Percentiles rank a stretch among this genome's conserved stretches.
These are phyloP conservation scores for Corythaixoides concolor DNA, from an alignment of 2,113 vertebrate genomes.

Conservation along the genomic window DNA sequence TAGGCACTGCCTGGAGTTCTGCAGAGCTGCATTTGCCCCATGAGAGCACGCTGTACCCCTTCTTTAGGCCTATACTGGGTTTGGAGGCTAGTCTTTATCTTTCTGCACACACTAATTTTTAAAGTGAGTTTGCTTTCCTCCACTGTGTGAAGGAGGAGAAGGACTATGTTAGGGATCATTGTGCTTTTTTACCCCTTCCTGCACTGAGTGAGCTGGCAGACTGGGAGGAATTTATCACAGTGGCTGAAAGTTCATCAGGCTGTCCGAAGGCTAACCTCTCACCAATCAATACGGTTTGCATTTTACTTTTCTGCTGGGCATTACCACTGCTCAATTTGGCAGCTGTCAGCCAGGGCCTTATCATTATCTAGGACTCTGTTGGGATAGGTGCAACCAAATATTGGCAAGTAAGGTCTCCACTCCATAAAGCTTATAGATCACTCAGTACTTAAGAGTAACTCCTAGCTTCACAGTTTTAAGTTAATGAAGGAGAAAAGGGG, in stretches of 20 bases:
- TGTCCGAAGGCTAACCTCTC: fast-evolving
- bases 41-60: fast-evolving
- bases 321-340: background rate
- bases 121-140: background rate
- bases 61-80: background rate
- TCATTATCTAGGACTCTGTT: background rate
- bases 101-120: background rate
- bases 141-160: background rate
- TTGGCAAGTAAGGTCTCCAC: background rate
- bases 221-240: background rate
- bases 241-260: background rate
- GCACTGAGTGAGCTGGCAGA: background rate
- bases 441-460: background rate
- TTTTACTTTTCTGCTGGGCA: background rate
- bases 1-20: background rate
- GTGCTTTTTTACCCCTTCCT: background rate
- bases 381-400: background rate
- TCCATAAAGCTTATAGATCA: background rate
- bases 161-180: background rate
- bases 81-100: background rate
- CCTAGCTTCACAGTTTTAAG: background rate
- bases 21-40: background rate
- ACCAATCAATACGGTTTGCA: background rate
- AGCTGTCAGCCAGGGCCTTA: background rate
- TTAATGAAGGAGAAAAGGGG: background rate